Evolutionary conservation across 2,888 invertebrate genomes (phyloP).

Genomic region (Ophion slaviceki): DNA sequence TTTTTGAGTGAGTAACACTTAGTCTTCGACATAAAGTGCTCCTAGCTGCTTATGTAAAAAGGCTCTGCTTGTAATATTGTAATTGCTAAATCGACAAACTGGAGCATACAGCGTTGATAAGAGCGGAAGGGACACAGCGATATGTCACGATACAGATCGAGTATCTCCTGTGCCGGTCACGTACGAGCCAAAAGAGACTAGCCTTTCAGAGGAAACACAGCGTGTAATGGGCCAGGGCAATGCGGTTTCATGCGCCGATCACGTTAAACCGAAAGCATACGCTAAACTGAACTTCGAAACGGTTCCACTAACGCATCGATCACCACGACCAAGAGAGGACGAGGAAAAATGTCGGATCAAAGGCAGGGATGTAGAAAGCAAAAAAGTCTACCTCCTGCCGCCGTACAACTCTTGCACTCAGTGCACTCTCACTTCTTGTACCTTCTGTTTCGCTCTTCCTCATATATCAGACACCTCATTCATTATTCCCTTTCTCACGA

Average conservation of each 20-base stretch:
- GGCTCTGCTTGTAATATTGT: constrained; percentile 1
- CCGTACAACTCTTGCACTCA: constrained; percentile 3
- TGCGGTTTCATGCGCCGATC: constrained; percentile 47
- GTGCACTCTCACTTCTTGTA: constrained; percentile 6
- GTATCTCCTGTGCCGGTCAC: constrained; percentile 3
- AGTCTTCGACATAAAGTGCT: too few species aligned
- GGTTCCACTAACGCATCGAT: constrained; percentile 29
- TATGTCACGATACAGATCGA: constrained; percentile 6
- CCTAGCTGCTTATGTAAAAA: background rate
- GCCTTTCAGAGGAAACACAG: constrained; percentile 49
- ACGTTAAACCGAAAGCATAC: constrained; percentile 53
- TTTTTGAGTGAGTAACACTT: too few species aligned
- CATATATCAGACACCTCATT: constrained; percentile 18
- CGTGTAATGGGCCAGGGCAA: constrained; percentile 13
- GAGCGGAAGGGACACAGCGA: background rate
- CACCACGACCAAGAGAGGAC: constrained; percentile 31
- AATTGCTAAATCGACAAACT: constrained; percentile 7
- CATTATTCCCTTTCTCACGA: constrained; percentile 41
- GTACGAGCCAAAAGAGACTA: constrained; percentile 11
- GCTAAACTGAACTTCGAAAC: constrained; percentile 45
- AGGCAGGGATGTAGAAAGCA: background rate
- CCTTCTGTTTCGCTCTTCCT: constrained; percentile 2
- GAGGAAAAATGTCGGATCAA: constrained; percentile 20
- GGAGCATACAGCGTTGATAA: background rate
- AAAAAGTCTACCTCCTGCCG: constrained; percentile 16